A percentile compares a stretch with the other conserved stretches of the same genome.
Evolutionary conservation across 2,888 invertebrate species (phyloP).

Genomic region (Cenopis cana): DNA sequence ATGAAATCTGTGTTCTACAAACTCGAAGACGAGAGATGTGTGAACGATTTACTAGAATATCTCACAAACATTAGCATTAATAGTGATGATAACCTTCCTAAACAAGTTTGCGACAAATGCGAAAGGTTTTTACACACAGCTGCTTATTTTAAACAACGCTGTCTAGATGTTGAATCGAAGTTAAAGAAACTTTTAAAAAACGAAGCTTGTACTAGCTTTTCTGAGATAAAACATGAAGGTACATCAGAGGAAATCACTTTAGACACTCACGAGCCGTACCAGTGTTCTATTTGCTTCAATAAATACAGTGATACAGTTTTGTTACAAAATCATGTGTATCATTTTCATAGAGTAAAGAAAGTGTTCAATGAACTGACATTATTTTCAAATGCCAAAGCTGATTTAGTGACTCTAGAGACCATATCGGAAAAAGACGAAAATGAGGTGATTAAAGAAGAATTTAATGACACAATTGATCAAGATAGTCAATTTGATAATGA

Average conservation of each 20-base stretch:
- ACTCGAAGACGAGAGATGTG: constrained; percentile 54
- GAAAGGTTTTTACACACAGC: constrained; percentile 62
- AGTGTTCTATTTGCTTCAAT: constrained; percentile 50
- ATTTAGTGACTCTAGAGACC: constrained; percentile 33
- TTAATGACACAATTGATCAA: constrained; percentile 39
- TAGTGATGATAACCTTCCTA: constrained; percentile 63
- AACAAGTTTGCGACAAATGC: constrained; percentile 72
- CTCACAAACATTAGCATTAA: constrained; percentile 64
- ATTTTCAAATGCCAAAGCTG: constrained; percentile 34
- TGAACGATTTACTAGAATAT: constrained; percentile 64
- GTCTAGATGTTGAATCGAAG: constrained; percentile 64
- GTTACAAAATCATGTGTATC: constrained; percentile 49
- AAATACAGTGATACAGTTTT: constrained; percentile 47
- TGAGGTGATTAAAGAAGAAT: constrained; percentile 41
- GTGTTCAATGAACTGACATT: constrained; percentile 43
- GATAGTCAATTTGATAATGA: constrained; percentile 39
- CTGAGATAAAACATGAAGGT: constrained; percentile 42
- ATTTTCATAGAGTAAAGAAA: constrained; percentile 43
- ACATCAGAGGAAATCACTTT: constrained; percentile 18
- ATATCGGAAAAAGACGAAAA: constrained; percentile 41
- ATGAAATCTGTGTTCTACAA: constrained; percentile 64
- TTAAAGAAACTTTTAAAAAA: constrained; percentile 58
- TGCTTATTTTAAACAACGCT: constrained; percentile 70
- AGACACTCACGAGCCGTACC: constrained; percentile 45
- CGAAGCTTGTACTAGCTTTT: constrained; percentile 10